Evolutionary conservation across 2,888 invertebrate species (phyloP), one percentile per base, ranked within the genome.

Genomic region (Barypeithes pellucidus): DNA sequence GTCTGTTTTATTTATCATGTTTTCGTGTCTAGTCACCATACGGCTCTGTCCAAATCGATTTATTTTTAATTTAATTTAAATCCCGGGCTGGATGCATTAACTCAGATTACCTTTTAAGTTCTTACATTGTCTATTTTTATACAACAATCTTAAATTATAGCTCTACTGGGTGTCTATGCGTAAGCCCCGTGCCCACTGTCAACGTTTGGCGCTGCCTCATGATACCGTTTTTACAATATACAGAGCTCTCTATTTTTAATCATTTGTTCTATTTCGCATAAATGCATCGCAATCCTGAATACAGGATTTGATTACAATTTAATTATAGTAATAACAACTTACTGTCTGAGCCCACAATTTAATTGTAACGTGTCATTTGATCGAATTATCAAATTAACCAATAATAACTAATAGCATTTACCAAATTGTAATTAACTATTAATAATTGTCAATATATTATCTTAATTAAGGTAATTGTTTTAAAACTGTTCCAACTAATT

Each of bases 271-370:
- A 29, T 5, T 8, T 29, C 29, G 1, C 7, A 2, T 29, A 7
- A 29, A 29, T 29, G 29, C 41, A 41, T 41, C n/a, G 14, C 41
- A 41, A 9, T 9, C 41, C 12, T 14, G 41, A 41, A 12, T 41
- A 41, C 3, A 41, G 14, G 41, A 45, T 16, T 45, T 45, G 16
- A 45, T 45, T 45, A 45, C 8, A 14, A 45, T 45, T 45, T 45
- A 16, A 45, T 45, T 45, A 45, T 16, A 45, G 14, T n/a, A 45
- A 45, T 45, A 45, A 45, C 43, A 45, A 45, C 14, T n/a, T 45
- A 16, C 43, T 45, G 43, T 45, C 43, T 16, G 8, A 45, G 8
- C 16, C 16, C 16, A 45, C 16, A 14, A 45, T 45, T 16, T 16
- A 45, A 45, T 45, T 45, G 16, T 16, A 16, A 0, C 14, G 43